These are phyloP conservation scores for Esox lucius DNA, from an alignment of 2,797 vertebrate genomes.

Conservation along the genomic window DNA sequence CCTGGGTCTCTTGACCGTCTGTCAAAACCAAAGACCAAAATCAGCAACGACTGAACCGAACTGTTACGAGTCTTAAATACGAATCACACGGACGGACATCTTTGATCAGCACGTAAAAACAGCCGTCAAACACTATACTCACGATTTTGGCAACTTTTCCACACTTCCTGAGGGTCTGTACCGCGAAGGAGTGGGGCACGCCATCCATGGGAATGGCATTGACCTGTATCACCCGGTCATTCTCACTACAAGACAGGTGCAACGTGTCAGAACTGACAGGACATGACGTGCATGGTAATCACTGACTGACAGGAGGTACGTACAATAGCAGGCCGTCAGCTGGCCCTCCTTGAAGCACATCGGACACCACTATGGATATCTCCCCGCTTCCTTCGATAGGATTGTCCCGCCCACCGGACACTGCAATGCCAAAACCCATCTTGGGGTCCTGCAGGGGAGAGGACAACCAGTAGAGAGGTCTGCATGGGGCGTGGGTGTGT, in stretches of 20 bases:
- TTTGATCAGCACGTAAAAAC: neutral
- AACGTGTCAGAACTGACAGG: neutral
- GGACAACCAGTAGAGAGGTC: neutral
- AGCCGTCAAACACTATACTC: constrained; percentile 62
- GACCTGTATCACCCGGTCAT: constrained; percentile 89
- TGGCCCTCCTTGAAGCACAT: constrained; percentile 91
- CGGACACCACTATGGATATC: constrained; percentile 91
- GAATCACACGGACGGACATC: no score
- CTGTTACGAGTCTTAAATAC: neutral
- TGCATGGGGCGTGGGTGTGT: neutral
- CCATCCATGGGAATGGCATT: constrained; percentile 91
- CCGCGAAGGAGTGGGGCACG: constrained; percentile 89
- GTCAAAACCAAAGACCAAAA: constrained; percentile 17
- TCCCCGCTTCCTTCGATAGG: constrained; percentile 93
- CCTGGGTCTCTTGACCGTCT: constrained; percentile 90
- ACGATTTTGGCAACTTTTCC: constrained; percentile 95
- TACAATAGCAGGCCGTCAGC: constrained; percentile 92
- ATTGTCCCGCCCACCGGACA: constrained; percentile 95
- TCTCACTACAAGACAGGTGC: constrained; percentile 76
- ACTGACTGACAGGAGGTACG: constrained; percentile 45
- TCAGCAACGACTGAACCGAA: neutral
- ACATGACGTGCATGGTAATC: neutral
- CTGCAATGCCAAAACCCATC: constrained; percentile 96
- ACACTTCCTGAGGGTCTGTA: constrained; percentile 93
- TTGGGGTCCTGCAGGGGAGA: constrained; percentile 83